Conservation (phyloP, 2,113 vertebrate genomes). For the Neotoma lepida region DNA sequence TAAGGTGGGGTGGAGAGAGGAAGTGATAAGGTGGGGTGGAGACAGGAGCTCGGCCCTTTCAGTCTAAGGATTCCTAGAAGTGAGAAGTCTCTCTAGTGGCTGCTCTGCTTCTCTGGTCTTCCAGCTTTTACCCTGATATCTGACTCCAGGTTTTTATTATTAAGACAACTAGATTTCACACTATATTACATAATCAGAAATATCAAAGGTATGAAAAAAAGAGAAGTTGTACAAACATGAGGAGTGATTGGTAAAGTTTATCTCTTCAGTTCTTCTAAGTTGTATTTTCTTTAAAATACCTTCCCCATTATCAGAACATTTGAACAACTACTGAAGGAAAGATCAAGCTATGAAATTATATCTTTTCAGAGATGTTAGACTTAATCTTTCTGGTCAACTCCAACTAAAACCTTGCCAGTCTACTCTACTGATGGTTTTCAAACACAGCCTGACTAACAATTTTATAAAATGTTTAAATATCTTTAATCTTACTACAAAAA, state of each 20-base stretch:
- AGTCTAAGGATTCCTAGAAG: too few relatives aligned
- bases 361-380: not conserved
- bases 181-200: not conserved
- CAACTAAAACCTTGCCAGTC: not conserved
- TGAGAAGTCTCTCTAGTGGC: too few relatives aligned
- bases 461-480: not conserved
- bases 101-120: too few relatives aligned
- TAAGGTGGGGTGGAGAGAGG: too few relatives aligned
- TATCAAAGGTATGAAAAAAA: not conserved
- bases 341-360: conserved; percentile 19
- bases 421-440: conserved; percentile 12
- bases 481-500: not conserved
- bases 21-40: too few relatives aligned
- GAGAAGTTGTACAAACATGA: not conserved
- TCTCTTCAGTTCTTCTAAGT: not conserved
- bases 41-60: too few relatives aligned
- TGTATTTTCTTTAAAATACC: not conserved
- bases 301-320: not conserved
- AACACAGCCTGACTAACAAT: conserved; percentile 1
- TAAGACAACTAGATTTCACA: too few relatives aligned
- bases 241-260: not conserved
- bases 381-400: not conserved
- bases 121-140: too few relatives aligned
- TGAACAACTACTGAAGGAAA: conserved; percentile 33
- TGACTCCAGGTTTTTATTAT: too few relatives aligned